Conservation (phyloP, 2,888 invertebrate species). For the Teinopalpus imperialis region DNA sequence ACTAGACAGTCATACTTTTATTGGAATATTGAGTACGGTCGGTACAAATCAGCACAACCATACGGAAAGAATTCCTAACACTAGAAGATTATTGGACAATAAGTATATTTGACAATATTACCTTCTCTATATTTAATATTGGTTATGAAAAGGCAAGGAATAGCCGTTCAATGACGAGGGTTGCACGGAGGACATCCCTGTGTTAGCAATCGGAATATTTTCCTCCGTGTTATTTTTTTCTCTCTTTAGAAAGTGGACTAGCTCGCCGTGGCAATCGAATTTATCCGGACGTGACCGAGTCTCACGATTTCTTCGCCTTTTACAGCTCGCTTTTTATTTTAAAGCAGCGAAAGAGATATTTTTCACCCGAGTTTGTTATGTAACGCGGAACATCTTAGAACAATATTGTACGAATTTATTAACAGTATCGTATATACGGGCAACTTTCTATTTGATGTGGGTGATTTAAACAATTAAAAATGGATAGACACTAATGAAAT, state of each 20-base stretch:
- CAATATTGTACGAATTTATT: constrained; percentile 14
- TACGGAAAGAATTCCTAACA: neutral
- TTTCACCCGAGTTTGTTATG: constrained; percentile 8
- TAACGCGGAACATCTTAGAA: constrained; percentile 4
- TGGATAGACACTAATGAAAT: no score
- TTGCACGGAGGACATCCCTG: constrained; percentile 29
- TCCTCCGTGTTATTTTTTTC: constrained; percentile 26
- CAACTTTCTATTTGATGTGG: neutral
- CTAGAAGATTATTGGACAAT: constrained; percentile 16
- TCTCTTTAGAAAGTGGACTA: constrained; percentile 36
- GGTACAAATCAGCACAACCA: constrained; percentile 2
- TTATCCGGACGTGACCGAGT: constrained; percentile 40
- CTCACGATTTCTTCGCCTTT: constrained; percentile 36
- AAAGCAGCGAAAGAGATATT: constrained; percentile 20
- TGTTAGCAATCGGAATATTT: constrained; percentile 35
- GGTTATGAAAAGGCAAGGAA: constrained; percentile 24
- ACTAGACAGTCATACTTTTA: no score
- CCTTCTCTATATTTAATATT: constrained; percentile 19
- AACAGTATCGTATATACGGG: neutral
- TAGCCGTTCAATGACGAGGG: constrained; percentile 21
- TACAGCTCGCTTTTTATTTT: constrained; percentile 32
- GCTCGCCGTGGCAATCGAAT: constrained; percentile 38
- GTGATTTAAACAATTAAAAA: no score
- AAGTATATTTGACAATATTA: constrained; percentile 9
- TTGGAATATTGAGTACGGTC: no score